phyloP scores from a whole-genome alignment of 2,888 invertebrate genomes.

The Leptura quadrifasciata region DNA sequence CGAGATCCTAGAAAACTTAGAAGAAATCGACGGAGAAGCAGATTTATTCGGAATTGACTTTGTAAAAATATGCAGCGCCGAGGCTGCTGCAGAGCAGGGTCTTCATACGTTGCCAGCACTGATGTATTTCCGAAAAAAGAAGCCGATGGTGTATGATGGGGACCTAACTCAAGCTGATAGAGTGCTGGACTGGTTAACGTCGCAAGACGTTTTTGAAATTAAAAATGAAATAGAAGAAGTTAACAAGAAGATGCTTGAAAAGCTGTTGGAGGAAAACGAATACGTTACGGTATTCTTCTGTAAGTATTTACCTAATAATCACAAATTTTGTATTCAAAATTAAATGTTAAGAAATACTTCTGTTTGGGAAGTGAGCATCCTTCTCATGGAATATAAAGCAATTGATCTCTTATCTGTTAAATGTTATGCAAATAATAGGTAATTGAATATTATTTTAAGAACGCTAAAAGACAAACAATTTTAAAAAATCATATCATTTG shows the following conservation, averaged over 20 bases:
- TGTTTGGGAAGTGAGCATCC: too few relatives aligned
- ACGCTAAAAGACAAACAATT: too few relatives aligned
- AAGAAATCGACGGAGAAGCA: constrained; percentile 96
- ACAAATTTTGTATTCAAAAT: too few relatives aligned
- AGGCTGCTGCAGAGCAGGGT: constrained; percentile 88
- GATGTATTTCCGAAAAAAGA: constrained; percentile 88
- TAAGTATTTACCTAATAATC: constrained; percentile 76
- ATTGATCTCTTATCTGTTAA: too few relatives aligned
- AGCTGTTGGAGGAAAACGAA: constrained; percentile 94
- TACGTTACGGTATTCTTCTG: constrained; percentile 97
- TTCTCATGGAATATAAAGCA: too few relatives aligned
- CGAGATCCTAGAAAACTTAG: constrained; percentile 91
- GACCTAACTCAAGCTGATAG: constrained; percentile 91
- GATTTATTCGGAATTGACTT: constrained; percentile 96
- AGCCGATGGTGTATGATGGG: constrained; percentile 92
- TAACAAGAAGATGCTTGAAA: constrained; percentile 96
- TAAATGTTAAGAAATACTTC: too few relatives aligned
- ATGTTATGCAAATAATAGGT: too few relatives aligned
- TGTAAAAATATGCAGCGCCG: constrained; percentile 90
- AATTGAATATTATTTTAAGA: too few relatives aligned
- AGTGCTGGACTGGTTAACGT: constrained; percentile 91
- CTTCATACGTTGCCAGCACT: constrained; percentile 90
- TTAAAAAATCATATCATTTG: too few relatives aligned
- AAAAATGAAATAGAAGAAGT: constrained; percentile 98
- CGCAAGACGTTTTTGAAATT: constrained; percentile 95